Evolutionary conservation across 2,888 invertebrate species (phyloP), one percentile per base, ranked within the genome.

Genomic region (Byasa hedistus): DNA sequence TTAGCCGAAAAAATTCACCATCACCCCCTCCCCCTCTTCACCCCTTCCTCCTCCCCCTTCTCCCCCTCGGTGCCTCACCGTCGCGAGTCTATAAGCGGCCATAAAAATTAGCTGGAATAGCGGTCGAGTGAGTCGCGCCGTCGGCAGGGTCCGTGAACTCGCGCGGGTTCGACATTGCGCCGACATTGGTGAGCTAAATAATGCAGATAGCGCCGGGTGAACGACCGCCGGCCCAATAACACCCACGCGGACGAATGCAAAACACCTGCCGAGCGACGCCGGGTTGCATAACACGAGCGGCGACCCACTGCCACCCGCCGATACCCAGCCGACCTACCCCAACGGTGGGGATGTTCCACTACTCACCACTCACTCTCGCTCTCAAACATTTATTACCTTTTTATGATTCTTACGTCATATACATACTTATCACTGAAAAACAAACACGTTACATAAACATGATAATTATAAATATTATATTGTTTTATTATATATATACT

Each of bases 111-210:
- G 84, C 84, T 81, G 77, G 83, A 84, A 81, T 79, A 83, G 79
- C 79, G 81, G 79, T 74, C 79, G 82, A 75, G 82, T 79, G 80
- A 84, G 84, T 83, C 85, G 83, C 85, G 83, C 75, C 65, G 61
- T 5, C 79, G 77, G 57, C 15, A 78, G 77, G 89, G 90, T 89
- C 88, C 84, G 78, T 87, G 89, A 89, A 89, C 90, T 85, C 85
- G 80, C 79, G 82, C 81, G 83, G 79, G 51, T 57, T 23, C 61
- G 65, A 57, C 65, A 65, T 65, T 65, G 65, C 61, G 81, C 85
- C 89, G 91, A 91, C 91, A 89, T 91, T 91, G 90, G 80, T 83
- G 80, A 82, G 86, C 89, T 84, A 87, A 90, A 89, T 88, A 87
- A 88, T 87, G 86, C 85, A 89, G 91, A 91, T 91, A 91, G 88